Evolutionary conservation across 2,888 invertebrate species (phyloP).

Genomic region (Nomada goodeniana): DNA sequence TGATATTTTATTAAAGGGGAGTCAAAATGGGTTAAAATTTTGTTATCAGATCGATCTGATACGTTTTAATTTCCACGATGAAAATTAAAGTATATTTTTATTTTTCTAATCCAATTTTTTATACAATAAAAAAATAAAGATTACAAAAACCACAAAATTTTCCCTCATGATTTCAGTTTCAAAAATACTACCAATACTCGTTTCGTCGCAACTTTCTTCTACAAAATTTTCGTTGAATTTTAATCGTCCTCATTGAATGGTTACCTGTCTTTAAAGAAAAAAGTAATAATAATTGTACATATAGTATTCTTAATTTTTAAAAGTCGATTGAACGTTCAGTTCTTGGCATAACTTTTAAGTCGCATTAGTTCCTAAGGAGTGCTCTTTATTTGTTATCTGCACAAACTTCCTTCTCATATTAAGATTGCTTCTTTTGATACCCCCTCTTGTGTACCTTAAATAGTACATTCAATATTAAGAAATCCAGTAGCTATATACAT

Average conservation of each 20-base stretch:
- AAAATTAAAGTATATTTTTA: not conserved
- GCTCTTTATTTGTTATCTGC: slow-evolving; percentile 68
- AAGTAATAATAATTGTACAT: slow-evolving; percentile 39
- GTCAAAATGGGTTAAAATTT: slow-evolving; percentile 4
- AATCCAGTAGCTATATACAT: slow-evolving; percentile 7
- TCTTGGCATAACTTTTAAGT: slow-evolving; percentile 65
- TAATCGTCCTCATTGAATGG: slow-evolving; percentile 16
- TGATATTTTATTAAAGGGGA: slow-evolving; percentile 7
- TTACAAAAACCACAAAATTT: not conserved
- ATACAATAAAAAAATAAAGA: slow-evolving; percentile 1
- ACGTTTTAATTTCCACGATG: not conserved
- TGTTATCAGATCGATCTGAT: not conserved
- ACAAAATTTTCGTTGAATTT: not conserved
- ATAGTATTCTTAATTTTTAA: slow-evolving; percentile 50
- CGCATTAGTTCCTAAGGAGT: slow-evolving; percentile 69
- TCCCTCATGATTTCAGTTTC: not conserved
- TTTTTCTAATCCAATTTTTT: slow-evolving; percentile 1
- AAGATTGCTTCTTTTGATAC: slow-evolving; percentile 8
- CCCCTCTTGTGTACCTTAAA: slow-evolving; percentile 11
- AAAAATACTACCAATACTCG: not conserved
- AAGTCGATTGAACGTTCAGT: slow-evolving; percentile 50
- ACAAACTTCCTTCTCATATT: slow-evolving; percentile 69
- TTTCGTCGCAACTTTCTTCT: not conserved
- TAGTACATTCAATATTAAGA: slow-evolving; percentile 28
- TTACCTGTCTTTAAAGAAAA: slow-evolving; percentile 25